A percentile compares a stretch with the other conserved stretches of the same genome.
phyloP scores from a whole-genome alignment of 2,888 invertebrate species.

The Cordilura impudica region DNA sequence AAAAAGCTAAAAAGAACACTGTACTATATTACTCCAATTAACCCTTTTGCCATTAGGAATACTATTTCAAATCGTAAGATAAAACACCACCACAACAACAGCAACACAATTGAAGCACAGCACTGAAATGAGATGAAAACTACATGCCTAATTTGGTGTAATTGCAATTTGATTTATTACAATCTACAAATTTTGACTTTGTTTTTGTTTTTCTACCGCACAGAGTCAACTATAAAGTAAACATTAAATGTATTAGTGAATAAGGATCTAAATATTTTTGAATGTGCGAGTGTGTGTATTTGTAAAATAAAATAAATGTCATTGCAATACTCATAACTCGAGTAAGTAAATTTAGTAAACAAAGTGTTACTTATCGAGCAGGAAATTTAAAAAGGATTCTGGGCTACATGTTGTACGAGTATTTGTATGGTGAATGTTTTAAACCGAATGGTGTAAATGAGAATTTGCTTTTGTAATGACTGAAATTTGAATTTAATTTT shows the following conservation, averaged over 20 bases:
- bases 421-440: not conserved
- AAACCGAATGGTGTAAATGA: conserved; percentile 61
- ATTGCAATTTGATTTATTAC: conserved; percentile 77
- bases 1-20: not conserved
- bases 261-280: not conserved
- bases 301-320: conserved; percentile 21
- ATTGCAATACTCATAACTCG: not conserved
- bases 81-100: conserved; percentile 27
- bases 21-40: too few relatives aligned
- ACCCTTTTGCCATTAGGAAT: not conserved
- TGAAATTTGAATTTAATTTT: not conserved
- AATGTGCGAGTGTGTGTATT: not conserved
- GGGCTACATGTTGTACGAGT: not conserved
- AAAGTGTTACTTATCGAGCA: not conserved
- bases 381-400: not conserved
- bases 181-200: conserved; percentile 75
- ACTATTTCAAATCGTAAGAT: not conserved
- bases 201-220: conserved; percentile 64
- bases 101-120: conserved; percentile 46
- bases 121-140: conserved; percentile 59
- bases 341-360: conserved; percentile 24
- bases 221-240: not conserved
- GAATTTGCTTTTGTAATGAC: conserved; percentile 21
- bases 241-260: not conserved
- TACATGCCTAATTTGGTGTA: conserved; percentile 76